Percentiles rank a stretch among this genome's conserved stretches.
Evolutionary conservation across 2,888 invertebrate species (phyloP).

Genomic region (Lottia gigantea): DNA sequence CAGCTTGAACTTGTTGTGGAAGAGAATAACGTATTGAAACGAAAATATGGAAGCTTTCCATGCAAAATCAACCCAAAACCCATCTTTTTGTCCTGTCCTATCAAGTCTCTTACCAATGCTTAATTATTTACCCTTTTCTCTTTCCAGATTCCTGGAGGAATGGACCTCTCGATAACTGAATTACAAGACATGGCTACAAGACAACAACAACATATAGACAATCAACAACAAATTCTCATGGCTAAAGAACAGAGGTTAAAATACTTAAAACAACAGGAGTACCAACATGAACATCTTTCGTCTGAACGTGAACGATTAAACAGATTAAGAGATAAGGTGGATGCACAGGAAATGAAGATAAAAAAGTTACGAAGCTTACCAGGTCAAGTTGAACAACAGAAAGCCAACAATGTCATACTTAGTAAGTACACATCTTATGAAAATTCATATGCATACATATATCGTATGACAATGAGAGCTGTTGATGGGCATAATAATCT

Average conservation of each 20-base stretch:
- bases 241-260: constrained; percentile 93
- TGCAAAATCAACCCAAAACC: too few species aligned
- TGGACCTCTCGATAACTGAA: constrained; percentile 78
- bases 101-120: not conserved
- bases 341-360: constrained; percentile 93
- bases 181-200: constrained; percentile 97
- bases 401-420: constrained; percentile 75
- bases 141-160: constrained; percentile 52
- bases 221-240: constrained; percentile 88
- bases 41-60: too few species aligned
- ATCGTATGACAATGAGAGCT: too few species aligned
- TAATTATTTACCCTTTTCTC: not conserved
- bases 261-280: constrained; percentile 94
- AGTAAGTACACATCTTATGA: constrained; percentile 44
- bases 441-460: not conserved
- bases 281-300: constrained; percentile 73
- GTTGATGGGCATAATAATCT: not conserved
- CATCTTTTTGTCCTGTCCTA: too few species aligned
- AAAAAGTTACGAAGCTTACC: constrained; percentile 89
- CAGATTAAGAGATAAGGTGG: constrained; percentile 88
- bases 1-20: too few species aligned
- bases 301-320: constrained; percentile 90
- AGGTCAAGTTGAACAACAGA: constrained; percentile 93
- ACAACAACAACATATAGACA: constrained; percentile 97
- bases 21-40: too few species aligned